Evolutionary conservation across 2,888 invertebrate genomes (phyloP), one percentile per base, ranked within the genome.

Genomic region (Nudaria mundana): DNA sequence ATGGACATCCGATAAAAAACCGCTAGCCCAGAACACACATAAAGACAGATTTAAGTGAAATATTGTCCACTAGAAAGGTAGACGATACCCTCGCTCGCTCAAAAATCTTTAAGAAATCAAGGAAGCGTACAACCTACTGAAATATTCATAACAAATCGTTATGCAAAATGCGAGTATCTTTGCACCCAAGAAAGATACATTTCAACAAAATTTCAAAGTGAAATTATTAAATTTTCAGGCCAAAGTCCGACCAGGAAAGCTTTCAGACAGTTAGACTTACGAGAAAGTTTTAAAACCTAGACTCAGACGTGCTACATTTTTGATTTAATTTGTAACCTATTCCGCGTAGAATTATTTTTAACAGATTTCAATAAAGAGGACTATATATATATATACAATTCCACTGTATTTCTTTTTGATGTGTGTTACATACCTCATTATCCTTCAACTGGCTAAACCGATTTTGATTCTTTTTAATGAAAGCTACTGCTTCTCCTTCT

Each of bases 161-260:
- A 48, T 45, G 45, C 53, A 52, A 44, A 47, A 44, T 20, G 18
- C 18, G 4, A 18, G 18, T 49, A 55, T 48, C 42, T 38, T 11
- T 23, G 35, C 31, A 46, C 38, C 40, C 44, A 44, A 26, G 10
- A 35, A 53, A 60, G 53, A 56, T 60, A 60, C 52, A 65, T 65
- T 60, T 54, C 55, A 58, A 56, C 52, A 49, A 56, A 58, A 31
- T 60, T 54, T 52, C 44, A 52, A 60, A 61, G 62, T 62, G 36
- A 58, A 63, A 65, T 63, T 57, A 63, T 56, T 53, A 65, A 56
- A 60, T 66, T 60, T 58, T 47, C 50, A 47, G 56, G 20, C 40
- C 26, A 34, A 54, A 65, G 49, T 65, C 34, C 34, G 26, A 33
- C 39, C 26, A 18, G 38, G 42, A 30, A 18, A 28, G 20, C 25